phyloP scores from a whole-genome alignment of 2,113 vertebrate species.

The Hypomesus transpacificus region DNA sequence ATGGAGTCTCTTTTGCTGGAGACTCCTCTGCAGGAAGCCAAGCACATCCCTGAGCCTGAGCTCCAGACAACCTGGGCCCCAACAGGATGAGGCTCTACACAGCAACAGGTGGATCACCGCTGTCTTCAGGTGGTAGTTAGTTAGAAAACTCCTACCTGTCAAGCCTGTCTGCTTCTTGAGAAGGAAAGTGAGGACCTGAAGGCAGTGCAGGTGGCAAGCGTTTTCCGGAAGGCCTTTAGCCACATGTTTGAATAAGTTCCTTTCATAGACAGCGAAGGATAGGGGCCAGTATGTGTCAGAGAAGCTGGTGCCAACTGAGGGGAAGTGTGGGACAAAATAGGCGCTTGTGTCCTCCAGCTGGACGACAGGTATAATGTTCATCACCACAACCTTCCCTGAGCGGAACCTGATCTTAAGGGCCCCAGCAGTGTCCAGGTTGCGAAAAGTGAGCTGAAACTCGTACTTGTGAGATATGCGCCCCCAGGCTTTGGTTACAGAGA shows the following conservation, averaged over 20 bases:
- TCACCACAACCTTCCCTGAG: slow-evolving; percentile 82
- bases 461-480: slow-evolving; percentile 89
- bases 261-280: slow-evolving; percentile 87
- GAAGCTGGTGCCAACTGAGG: slow-evolving; percentile 53
- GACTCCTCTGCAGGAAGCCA: slow-evolving; percentile 79
- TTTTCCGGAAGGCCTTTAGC: slow-evolving; percentile 80
- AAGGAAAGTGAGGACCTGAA: slow-evolving; percentile 88
- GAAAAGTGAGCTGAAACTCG: slow-evolving; percentile 90
- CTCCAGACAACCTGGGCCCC: slow-evolving; percentile 71
- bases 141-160: slow-evolving; percentile 78
- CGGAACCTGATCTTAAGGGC: slow-evolving; percentile 87
- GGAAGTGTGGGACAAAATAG: slow-evolving; percentile 85
- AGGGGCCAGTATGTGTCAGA: slow-evolving; percentile 83
- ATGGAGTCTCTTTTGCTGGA: slow-evolving; percentile 86
- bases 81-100: slow-evolving; percentile 55
- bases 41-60: slow-evolving; percentile 81
- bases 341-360: slow-evolving; percentile 82
- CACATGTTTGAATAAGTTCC: slow-evolving; percentile 80
- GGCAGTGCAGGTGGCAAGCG: slow-evolving; percentile 87
- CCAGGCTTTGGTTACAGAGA: slow-evolving; percentile 89
- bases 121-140: slow-evolving; percentile 89
- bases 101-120: slow-evolving; percentile 84
- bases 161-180: slow-evolving; percentile 85
- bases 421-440: slow-evolving; percentile 80
- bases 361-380: slow-evolving; percentile 85